These are phyloP conservation scores for Oreortyx pictus DNA, from an alignment of 2,797 vertebrate genomes.

Conservation along the genomic window DNA sequence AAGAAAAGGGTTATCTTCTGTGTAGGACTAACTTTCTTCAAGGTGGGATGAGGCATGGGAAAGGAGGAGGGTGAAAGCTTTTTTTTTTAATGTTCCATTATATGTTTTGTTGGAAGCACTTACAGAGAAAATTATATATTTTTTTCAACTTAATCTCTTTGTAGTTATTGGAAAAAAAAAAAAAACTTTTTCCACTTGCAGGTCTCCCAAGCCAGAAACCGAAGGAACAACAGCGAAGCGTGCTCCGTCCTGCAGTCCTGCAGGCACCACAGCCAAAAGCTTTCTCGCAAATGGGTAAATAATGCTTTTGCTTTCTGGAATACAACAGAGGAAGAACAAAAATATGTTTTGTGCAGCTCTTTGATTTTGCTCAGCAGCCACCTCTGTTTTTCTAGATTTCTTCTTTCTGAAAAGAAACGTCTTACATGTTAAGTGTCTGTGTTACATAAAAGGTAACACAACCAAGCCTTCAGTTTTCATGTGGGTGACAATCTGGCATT, in stretches of 20 bases:
- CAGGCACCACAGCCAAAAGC: conserved; percentile 92
- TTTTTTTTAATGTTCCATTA: background rate
- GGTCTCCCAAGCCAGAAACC: conserved; percentile 98
- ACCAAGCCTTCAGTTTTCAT: background rate
- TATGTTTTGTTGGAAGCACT: background rate
- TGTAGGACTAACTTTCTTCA: background rate
- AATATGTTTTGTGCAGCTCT: background rate
- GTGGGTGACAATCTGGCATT: background rate
- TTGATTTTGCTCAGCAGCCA: background rate
- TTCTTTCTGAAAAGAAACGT: background rate
- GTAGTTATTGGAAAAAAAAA: background rate
- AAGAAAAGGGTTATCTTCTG: background rate
- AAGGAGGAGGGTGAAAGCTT: background rate
- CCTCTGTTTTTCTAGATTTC: background rate
- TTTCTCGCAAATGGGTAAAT: conserved; percentile 90
- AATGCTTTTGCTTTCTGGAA: background rate
- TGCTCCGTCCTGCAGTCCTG: conserved; percentile 94
- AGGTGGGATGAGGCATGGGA: background rate
- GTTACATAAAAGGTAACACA: background rate
- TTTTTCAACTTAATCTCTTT: background rate
- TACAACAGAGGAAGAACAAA: background rate
- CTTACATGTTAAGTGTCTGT: background rate
- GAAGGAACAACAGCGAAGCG: conserved; percentile 97
- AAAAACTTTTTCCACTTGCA: conserved; percentile 71
- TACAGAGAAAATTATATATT: background rate